Conservation (phyloP, 2,113 vertebrate species). For the Nesoenas mayeri region DNA sequence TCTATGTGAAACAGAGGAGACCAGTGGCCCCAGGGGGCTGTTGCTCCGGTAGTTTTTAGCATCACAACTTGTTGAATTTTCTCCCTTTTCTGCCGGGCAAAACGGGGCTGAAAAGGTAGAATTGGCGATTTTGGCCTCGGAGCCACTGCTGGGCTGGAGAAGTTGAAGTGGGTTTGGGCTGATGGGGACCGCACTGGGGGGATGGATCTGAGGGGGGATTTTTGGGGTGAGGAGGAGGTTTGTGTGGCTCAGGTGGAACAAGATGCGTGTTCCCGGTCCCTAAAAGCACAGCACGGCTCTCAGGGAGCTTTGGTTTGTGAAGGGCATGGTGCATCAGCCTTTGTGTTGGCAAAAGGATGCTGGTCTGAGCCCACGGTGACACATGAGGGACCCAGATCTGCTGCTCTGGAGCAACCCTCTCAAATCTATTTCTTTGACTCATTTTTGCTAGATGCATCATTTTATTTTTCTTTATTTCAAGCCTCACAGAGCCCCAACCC, state of each 20-base stretch:
- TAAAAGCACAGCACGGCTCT: accelerated
- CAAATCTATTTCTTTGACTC: accelerated
- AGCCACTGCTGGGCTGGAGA: not conserved
- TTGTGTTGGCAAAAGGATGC: too few relatives aligned
- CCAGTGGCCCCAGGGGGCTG: not conserved
- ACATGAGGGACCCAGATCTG: not conserved
- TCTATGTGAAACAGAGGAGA: not conserved
- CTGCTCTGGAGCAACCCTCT: not conserved
- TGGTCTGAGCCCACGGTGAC: not conserved
- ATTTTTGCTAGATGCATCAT: not conserved
- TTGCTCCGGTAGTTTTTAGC: not conserved
- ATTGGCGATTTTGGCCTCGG: not conserved
- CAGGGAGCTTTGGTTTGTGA: accelerated
- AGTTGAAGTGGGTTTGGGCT: not conserved
- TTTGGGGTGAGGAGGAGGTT: not conserved
- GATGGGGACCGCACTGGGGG: accelerated
- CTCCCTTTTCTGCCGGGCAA: not conserved
- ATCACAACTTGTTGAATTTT: not conserved
- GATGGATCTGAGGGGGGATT: not conserved
- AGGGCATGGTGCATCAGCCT: accelerated
- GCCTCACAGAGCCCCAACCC: not conserved
- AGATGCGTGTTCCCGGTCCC: not conserved
- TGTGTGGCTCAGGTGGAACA: not conserved
- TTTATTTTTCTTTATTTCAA: not conserved
- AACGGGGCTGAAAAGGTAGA: not conserved